phyloP scores from a whole-genome alignment of 2,888 invertebrate species.

The Muscina levida region DNA sequence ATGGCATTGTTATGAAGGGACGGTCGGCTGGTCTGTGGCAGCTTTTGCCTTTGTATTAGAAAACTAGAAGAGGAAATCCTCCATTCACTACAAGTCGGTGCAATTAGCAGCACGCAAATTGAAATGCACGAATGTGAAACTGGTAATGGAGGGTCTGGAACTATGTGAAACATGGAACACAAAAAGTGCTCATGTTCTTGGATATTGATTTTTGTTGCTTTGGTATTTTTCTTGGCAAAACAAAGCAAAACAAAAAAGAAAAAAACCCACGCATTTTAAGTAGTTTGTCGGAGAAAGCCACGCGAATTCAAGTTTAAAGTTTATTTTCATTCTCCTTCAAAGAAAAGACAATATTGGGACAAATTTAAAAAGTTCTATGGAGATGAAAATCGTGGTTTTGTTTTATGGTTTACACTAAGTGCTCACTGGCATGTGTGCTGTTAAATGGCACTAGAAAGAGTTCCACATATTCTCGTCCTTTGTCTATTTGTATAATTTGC shows the following conservation, averaged over 20 bases:
- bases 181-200: constrained; percentile 59
- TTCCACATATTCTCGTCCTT: no score
- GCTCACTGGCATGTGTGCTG: no score
- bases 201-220: constrained; percentile 53
- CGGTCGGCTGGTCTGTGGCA: constrained; percentile 1
- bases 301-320: constrained; percentile 26
- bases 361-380: no score
- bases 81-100: constrained; percentile 59
- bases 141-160: constrained; percentile 8
- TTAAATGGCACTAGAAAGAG: no score
- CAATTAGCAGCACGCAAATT: constrained; percentile 66
- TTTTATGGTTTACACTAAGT: no score
- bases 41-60: constrained; percentile 39
- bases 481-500: no score
- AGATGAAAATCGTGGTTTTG: no score
- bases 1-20: background rate
- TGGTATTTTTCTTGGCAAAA: constrained; percentile 15
- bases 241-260: no score
- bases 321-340: no score
- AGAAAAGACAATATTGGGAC: no score
- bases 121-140: constrained; percentile 35
- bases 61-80: constrained; percentile 65
- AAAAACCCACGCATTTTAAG: background rate
- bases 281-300: background rate
- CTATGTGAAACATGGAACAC: constrained; percentile 38